Evolutionary conservation across 2,888 invertebrate genomes (phyloP), one percentile per base, ranked within the genome.

Genomic region (Ceraclea dissimilis): DNA sequence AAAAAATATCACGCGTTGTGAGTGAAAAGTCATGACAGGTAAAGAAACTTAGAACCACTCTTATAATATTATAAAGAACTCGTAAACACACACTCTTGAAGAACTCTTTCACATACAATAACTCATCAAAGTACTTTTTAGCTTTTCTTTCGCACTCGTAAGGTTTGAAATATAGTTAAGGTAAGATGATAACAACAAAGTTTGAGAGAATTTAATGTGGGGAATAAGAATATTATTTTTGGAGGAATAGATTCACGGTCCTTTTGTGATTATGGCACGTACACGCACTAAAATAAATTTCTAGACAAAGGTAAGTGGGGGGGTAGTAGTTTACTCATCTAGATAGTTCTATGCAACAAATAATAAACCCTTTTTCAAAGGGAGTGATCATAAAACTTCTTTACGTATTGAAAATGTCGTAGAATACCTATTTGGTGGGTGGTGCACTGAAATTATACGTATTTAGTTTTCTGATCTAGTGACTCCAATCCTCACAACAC

Each of bases 11-110:
- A 46, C 47, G 52, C 47, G 5, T 33, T 33, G 2, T 22, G 52
- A 47, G 47, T 47, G 19, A 52, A 52, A 52, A 47, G 20, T 52
- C 52, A 47, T 31, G 18, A 31, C 52, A 51, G 51, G 34, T 52
- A 52, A 20, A 39, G 39, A 39, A 39, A 39, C 39, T 39, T 39
- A 26, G 5, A 4, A 6, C 26, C 26, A 26, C 26, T 26, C 10
- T 6, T 26, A 26, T 26, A 26, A n/a, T n/a, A n/a, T n/a, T n/a
- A 11, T 31, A 11, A 8, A 16, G 39, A 39, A 16, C 39, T 16
- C 16, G 39, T 39, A 39, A 39, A 13, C 13, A 39, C 39, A 39
- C 13, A 39, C 39, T 39, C 39, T n/a, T n/a, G 39, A 39, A 13
- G 2, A 39, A 39, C 39, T 39, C 39, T 16, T 13, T 39, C 8